phyloP scores from a whole-genome alignment of 2,113 vertebrate genomes.

The Nannospalax galili region DNA sequence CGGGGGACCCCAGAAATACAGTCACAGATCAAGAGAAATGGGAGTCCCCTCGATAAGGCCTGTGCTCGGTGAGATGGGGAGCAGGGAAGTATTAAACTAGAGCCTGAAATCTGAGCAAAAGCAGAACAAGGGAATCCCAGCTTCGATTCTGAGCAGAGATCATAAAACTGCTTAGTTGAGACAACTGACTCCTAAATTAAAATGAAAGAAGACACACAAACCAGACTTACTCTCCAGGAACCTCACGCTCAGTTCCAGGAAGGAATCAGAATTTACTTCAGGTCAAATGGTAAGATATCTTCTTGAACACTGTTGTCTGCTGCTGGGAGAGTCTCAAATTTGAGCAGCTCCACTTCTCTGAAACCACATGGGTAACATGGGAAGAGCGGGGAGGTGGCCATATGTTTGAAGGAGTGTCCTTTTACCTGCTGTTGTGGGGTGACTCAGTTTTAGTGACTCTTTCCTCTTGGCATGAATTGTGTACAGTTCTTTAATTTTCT shows the following conservation, averaged over 20 bases:
- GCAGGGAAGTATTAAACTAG: neutral
- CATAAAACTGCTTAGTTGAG: slow-evolving; percentile 22
- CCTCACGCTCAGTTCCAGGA: slow-evolving; percentile 6
- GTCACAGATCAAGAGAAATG: neutral
- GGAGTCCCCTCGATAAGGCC: neutral
- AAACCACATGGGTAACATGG: neutral
- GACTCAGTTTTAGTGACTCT: neutral
- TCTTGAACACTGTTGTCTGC: neutral
- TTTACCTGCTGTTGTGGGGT: neutral
- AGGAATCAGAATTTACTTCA: slow-evolving; percentile 11
- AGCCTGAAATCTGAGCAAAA: neutral
- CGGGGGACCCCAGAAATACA: neutral
- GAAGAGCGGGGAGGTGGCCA: neutral
- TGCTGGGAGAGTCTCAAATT: neutral
- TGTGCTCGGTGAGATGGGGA: neutral
- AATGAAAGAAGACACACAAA: neutral
- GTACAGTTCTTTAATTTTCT: neutral
- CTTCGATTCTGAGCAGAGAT: slow-evolving; percentile 7
- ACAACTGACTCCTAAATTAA: neutral
- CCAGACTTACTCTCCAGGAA: slow-evolving; percentile 11
- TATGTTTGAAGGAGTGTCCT: neutral
- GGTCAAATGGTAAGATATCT: slow-evolving; percentile 12
- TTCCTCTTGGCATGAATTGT: neutral
- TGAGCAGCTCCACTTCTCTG: neutral
- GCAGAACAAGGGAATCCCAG: neutral